Percentiles rank a stretch among this genome's conserved stretches.
Evolutionary conservation across 2,888 invertebrate genomes (phyloP).

Genomic region (Diogma glabrata): DNA sequence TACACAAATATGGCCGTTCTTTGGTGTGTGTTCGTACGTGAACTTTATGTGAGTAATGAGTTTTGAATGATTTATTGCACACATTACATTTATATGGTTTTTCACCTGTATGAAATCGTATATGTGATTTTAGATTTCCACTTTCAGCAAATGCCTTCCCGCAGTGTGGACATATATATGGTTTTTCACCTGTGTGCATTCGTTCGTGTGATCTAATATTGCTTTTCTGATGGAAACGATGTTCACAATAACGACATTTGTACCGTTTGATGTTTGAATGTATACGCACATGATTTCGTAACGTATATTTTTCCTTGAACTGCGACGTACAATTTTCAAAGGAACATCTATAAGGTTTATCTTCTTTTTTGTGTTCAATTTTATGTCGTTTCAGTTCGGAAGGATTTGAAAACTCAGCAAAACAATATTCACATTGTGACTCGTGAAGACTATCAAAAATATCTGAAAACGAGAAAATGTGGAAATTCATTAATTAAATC

Average conservation of each 20-base stretch:
- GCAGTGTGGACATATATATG: slow-evolving; percentile 17
- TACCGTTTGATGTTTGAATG: slow-evolving; percentile 16
- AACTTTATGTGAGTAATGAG: slow-evolving; percentile 18
- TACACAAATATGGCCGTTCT: slow-evolving; percentile 17
- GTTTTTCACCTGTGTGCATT: slow-evolving; percentile 18
- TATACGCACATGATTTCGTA: slow-evolving; percentile 15
- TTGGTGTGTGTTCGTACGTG: slow-evolving; percentile 17
- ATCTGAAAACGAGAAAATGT: no score
- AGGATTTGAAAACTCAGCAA: slow-evolving; percentile 7
- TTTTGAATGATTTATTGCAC: slow-evolving; percentile 12
- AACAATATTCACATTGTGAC: slow-evolving; percentile 17
- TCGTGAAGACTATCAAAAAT: slow-evolving; percentile 15
- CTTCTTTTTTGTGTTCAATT: slow-evolving; percentile 13
- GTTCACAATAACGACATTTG: slow-evolving; percentile 17
- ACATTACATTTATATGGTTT: slow-evolving; percentile 16
- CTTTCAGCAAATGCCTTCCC: slow-evolving; percentile 17
- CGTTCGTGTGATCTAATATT: slow-evolving; percentile 18
- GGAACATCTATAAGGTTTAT: slow-evolving; percentile 17
- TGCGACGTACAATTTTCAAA: slow-evolving; percentile 13
- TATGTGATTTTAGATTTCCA: slow-evolving; percentile 17
- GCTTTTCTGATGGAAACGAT: slow-evolving; percentile 17
- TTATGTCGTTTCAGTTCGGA: slow-evolving; percentile 13
- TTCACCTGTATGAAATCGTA: slow-evolving; percentile 18
- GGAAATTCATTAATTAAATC: no score
- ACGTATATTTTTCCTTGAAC: slow-evolving; percentile 17